A percentile compares a stretch with the other conserved stretches of the same genome.
phyloP scores from a whole-genome alignment of 1,140 invertebrate species.

The Calycopis cecrops region DNA sequence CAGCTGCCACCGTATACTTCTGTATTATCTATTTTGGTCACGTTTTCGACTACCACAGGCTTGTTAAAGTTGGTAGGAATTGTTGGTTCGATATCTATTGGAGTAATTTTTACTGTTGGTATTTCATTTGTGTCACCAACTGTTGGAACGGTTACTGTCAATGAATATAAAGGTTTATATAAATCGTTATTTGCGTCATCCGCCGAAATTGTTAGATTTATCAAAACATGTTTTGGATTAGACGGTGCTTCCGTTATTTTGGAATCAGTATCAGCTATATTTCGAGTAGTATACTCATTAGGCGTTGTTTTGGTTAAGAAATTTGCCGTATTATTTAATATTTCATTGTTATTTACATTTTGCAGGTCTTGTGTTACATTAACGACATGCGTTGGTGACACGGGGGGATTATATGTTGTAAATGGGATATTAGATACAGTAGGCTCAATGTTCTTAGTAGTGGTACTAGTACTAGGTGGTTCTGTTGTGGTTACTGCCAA shows the following conservation, averaged over 20 bases:
- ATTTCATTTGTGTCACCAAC: slow-evolving; percentile 71
- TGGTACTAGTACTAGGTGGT: slow-evolving; percentile 14
- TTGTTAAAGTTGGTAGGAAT: slow-evolving; percentile 62
- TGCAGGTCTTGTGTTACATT: slow-evolving; percentile 33
- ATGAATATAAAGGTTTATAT: slow-evolving; percentile 81
- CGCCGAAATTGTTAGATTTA: slow-evolving; percentile 85
- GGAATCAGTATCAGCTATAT: slow-evolving; percentile 40
- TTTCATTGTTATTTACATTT: slow-evolving; percentile 44
- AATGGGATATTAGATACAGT: slow-evolving; percentile 26
- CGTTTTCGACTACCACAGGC: slow-evolving; percentile 47
- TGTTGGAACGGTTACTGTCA: slow-evolving; percentile 83
- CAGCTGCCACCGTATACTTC: slow-evolving; percentile 79
- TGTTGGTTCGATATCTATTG: slow-evolving; percentile 62
- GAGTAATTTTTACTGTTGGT: slow-evolving; percentile 76
- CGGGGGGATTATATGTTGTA: slow-evolving; percentile 32
- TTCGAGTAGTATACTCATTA: slow-evolving; percentile 38
- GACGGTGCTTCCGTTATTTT: slow-evolving; percentile 43
- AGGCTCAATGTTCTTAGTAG: slow-evolving; percentile 19
- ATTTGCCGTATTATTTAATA: slow-evolving; percentile 30
- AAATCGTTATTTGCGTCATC: slow-evolving; percentile 75
- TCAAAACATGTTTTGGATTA: slow-evolving; percentile 78
- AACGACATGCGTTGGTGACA: slow-evolving; percentile 39
- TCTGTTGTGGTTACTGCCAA: slow-evolving; percentile 21
- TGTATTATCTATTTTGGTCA: slow-evolving; percentile 42
- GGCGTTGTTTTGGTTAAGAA: slow-evolving; percentile 23